A percentile compares a stretch with the other conserved stretches of the same genome.
These are phyloP conservation scores for Odiellus spinosus DNA, from an alignment of 2,888 invertebrate species.

Conservation along the genomic window DNA sequence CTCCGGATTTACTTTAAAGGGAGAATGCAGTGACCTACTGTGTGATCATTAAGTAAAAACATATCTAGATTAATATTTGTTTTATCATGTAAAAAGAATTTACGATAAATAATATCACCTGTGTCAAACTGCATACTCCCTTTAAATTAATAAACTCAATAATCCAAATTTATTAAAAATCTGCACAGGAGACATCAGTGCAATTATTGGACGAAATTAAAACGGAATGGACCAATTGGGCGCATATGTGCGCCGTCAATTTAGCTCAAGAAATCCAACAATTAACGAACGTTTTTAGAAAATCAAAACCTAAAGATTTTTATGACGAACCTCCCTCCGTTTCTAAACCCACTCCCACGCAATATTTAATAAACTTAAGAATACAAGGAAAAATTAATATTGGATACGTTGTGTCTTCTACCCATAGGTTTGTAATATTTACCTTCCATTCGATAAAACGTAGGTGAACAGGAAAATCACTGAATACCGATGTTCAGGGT, in stretches of 20 bases:
- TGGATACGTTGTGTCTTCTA: constrained; percentile 8
- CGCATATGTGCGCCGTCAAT: not conserved
- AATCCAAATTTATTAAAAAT: too few species aligned
- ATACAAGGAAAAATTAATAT: constrained; percentile 8
- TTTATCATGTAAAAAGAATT: too few species aligned
- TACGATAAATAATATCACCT: too few species aligned
- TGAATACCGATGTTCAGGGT: too few species aligned
- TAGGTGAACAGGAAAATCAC: too few species aligned
- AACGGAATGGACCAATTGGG: not conserved
- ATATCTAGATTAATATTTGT: too few species aligned
- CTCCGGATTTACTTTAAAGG: too few species aligned
- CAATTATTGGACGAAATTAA: not conserved
- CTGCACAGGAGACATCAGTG: not conserved
- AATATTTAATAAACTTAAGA: not conserved
- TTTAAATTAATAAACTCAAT: too few species aligned
- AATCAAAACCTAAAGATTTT: not conserved
- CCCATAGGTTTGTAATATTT: constrained; percentile 10
- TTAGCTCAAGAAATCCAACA: not conserved
- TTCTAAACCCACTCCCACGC: not conserved
- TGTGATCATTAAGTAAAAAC: too few species aligned
- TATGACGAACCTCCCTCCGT: not conserved
- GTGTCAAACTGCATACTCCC: too few species aligned
- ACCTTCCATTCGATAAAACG: too few species aligned
- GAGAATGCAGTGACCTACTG: too few species aligned
- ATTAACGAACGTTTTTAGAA: not conserved